These are phyloP conservation scores for Nasalis larvatus DNA, from an alignment of 2,113 vertebrate species.

Conservation along the genomic window DNA sequence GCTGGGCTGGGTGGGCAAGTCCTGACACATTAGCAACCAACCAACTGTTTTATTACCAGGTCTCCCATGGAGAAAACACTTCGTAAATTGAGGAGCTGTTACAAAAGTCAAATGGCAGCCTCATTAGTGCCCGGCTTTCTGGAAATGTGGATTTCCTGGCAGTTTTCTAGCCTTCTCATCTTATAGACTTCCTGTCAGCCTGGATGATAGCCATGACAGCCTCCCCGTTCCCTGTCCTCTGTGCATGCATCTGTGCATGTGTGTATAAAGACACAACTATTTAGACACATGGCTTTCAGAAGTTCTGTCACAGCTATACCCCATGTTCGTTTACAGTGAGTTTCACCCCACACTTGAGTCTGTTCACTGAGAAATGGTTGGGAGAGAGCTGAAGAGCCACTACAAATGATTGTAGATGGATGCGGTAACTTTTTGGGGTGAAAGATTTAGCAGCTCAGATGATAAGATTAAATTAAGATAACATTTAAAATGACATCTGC, in stretches of 20 bases:
- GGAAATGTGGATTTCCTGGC: background rate
- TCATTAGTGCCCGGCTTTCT: background rate
- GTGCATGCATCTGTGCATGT: accelerated
- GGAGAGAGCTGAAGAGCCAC: accelerated
- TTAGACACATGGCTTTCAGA: background rate
- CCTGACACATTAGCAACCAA: background rate
- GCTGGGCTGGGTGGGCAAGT: too few species aligned
- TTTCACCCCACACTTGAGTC: background rate
- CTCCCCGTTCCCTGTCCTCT: background rate
- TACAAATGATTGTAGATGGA: background rate
- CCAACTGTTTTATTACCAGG: background rate
- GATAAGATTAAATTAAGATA: too few species aligned
- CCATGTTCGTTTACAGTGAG: background rate
- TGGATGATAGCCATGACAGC: accelerated
- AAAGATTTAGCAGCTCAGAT: background rate
- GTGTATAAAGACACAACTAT: accelerated
- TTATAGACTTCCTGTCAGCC: accelerated
- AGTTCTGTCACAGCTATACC: background rate
- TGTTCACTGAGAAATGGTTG: background rate
- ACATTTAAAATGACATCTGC: background rate
- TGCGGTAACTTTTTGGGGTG: accelerated
- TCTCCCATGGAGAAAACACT: background rate
- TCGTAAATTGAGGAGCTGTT: background rate
- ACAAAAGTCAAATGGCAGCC: too few species aligned
- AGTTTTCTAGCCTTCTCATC: background rate